These are phyloP conservation scores for Sphaerophoria taeniata DNA, from an alignment of 2,888 invertebrate species.

Conservation along the genomic window DNA sequence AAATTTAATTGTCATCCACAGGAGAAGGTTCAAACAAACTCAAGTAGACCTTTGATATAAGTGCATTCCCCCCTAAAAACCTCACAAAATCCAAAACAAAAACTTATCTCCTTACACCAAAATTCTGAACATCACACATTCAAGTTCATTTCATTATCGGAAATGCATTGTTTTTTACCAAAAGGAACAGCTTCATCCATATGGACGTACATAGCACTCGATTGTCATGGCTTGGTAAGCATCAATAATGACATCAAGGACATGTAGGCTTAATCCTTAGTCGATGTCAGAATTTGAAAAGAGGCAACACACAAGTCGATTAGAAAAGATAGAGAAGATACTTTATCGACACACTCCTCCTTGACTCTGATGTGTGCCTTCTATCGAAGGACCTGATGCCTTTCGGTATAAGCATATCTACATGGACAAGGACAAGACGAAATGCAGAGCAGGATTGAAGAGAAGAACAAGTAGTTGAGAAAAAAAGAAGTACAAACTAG, in stretches of 20 bases:
- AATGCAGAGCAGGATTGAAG: slow-evolving; percentile 9
- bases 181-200: too few relatives aligned
- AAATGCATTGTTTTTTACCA: slow-evolving; percentile 18
- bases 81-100: neutral
- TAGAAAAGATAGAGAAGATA: slow-evolving; percentile 16
- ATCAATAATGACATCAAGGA: slow-evolving; percentile 43
- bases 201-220: neutral
- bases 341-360: neutral
- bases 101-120: neutral
- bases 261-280: slow-evolving; percentile 40
- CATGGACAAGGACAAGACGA: neutral
- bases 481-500: slow-evolving; percentile 12
- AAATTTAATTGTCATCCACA: neutral
- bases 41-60: neutral
- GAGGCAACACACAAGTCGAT: slow-evolving; percentile 27
- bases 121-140: slow-evolving; percentile 29
- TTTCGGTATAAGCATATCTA: neutral
- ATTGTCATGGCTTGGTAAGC: slow-evolving; percentile 33
- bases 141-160: slow-evolving; percentile 34
- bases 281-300: slow-evolving; percentile 29
- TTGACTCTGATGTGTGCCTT: too few relatives aligned
- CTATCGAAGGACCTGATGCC: too few relatives aligned
- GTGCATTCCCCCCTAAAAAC: neutral
- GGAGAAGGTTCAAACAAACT: neutral
- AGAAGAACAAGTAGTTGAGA: neutral